Evolutionary conservation across 2,888 invertebrate species (phyloP).

Genomic region (Nephrotoma guestfalica): DNA sequence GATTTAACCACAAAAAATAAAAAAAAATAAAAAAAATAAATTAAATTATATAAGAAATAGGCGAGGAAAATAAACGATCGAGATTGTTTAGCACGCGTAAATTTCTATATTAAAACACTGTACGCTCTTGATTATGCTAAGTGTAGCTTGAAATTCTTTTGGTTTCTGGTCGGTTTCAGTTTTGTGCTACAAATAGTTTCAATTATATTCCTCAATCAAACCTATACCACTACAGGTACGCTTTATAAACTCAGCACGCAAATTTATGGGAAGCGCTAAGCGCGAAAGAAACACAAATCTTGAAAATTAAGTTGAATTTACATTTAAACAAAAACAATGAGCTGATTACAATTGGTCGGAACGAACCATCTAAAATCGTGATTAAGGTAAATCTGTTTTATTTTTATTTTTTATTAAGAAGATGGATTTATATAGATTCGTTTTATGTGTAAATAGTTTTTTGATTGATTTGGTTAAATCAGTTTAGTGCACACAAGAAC

Average conservation of each 20-base stretch:
- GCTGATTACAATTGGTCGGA: not conserved
- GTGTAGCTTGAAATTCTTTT: not conserved
- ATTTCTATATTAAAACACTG: not conserved
- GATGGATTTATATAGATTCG: not conserved
- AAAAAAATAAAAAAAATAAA: not conserved
- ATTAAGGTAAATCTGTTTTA: not conserved
- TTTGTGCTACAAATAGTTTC: not conserved
- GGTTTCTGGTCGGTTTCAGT: not conserved
- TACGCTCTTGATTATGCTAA: not conserved
- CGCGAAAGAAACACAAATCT: not conserved
- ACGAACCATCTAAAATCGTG: not conserved
- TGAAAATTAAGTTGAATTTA: not conserved
- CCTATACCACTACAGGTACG: not conserved
- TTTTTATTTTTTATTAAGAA: not conserved
- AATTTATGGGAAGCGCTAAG: not conserved
- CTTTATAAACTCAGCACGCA: not conserved
- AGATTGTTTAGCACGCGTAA: not conserved
- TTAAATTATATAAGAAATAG: not conserved
- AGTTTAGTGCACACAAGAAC: not conserved
- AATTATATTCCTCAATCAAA: not conserved
- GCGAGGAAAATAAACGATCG: not conserved
- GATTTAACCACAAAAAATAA: not conserved
- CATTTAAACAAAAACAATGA: not conserved
- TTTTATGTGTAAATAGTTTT: not conserved
- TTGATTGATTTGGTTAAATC: not conserved